phyloP scores from a whole-genome alignment of 2,888 invertebrate genomes.

The Xestia xanthographa region DNA sequence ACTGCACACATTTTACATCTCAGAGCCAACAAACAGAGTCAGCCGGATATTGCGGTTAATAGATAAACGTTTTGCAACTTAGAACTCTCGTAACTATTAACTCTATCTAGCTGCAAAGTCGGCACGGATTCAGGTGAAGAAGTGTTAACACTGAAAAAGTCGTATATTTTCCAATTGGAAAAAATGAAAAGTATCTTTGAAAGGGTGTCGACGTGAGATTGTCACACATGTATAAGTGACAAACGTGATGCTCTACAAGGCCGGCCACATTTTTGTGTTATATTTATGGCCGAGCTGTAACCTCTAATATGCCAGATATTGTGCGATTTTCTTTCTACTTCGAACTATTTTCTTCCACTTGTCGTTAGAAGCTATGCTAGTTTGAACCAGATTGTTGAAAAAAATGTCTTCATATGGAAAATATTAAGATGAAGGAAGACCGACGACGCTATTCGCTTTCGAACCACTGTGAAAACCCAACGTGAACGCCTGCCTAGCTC shows the following conservation, averaged over 20 bases:
- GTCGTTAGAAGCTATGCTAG: too few species aligned
- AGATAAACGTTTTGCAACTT: conserved; percentile 20
- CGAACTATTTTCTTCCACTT: not conserved
- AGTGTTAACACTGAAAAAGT: not conserved
- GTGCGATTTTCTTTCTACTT: not conserved
- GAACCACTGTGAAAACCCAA: not conserved
- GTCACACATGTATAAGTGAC: too few species aligned
- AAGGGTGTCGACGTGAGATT: not conserved
- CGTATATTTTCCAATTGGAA: too few species aligned
- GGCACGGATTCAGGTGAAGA: not conserved
- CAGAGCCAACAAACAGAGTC: conserved; percentile 9
- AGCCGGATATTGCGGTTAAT: conserved; percentile 12
- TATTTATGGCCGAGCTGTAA: not conserved
- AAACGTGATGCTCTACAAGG: not conserved
- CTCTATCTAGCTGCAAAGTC: not conserved
- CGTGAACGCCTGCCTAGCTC: not conserved
- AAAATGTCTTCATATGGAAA: not conserved
- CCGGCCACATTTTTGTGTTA: not conserved
- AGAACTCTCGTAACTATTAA: conserved; percentile 7
- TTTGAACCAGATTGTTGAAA: not conserved
- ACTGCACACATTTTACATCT: conserved; percentile 33
- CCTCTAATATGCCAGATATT: not conserved
- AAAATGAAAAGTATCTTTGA: not conserved
- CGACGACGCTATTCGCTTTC: not conserved
- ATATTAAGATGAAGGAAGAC: not conserved